Evolutionary conservation across 2,113 vertebrate genomes (phyloP), one percentile per base, ranked within the genome.

Genomic region (Gymnorhina tibicen): DNA sequence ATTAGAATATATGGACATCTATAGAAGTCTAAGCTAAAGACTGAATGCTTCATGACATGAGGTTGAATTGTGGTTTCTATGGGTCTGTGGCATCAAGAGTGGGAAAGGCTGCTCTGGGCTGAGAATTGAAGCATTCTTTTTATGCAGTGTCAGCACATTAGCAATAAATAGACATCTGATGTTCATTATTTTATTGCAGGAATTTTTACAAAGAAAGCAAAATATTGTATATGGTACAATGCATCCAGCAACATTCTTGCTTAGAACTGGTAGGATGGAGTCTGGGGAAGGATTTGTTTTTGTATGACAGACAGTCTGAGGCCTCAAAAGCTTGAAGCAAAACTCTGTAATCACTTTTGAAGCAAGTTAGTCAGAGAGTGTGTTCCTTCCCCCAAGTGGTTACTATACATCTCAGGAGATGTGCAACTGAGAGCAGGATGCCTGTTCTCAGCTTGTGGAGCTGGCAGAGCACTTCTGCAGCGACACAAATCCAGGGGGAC

Each of bases 121-220:
- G 69, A 52, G 16, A 94, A 26, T 20, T 47, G 56, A 84, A 27
- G 32, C 22, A 59, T 41, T 79, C 18, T 18, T 83, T 91, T 88
- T 33, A 37, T 32, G 44, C 55, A 67, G 17, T 67, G 49, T 95
- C 63, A 67, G 50, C 75, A 85, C 7, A 39, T 41, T 62, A 35
- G 13, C 26, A 64, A 82, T 27, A 66, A 87, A 58, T 30, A 56
- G 15, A 58, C 70, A 85, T 87, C 66, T 73, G 69, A 73, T 79
- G 3, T 55, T 91, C 50, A 80, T 93, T 88, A 73, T 73, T 82
- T 80, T 93, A 83, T 69, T 76, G 35, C 21, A 85, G 10, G 55
- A 76, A 13, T 50, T 94, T 91, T 93, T 79, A 52, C 6, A 76
- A 82, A 77, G 8, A 64, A 89, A 93, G 11, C 5, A 80, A 58